phyloP scores from a whole-genome alignment of 2,797 vertebrate species.

The Hemibagrus guttatus region DNA sequence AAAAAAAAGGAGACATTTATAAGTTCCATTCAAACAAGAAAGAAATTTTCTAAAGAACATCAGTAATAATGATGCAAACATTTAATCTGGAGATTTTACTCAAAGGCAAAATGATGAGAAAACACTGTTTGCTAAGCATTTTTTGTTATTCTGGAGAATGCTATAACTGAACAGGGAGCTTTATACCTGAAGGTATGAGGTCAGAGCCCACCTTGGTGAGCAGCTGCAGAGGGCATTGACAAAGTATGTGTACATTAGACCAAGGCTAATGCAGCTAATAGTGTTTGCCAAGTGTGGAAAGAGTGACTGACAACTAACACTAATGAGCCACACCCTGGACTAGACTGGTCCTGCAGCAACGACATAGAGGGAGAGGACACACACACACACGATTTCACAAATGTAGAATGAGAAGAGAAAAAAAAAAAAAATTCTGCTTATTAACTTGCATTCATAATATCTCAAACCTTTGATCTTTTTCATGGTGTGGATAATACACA shows the following conservation, averaged over 20 bases:
- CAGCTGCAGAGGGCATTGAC: constrained; percentile 51
- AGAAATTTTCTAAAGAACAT: neutral
- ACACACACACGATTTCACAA: neutral
- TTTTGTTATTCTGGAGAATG: neutral
- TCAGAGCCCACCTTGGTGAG: constrained; percentile 52
- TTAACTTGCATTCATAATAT: neutral
- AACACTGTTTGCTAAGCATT: neutral
- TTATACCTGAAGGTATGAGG: constrained; percentile 33
- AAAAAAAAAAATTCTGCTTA: neutral
- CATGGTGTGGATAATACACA: neutral
- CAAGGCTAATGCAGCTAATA: constrained; percentile 59
- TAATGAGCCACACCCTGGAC: constrained; percentile 67
- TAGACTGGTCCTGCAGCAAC: constrained; percentile 56
- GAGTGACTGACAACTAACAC: constrained; percentile 66
- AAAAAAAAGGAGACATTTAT: neutral
- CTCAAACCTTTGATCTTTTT: neutral
- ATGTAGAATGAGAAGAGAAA: neutral
- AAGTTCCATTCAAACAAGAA: neutral
- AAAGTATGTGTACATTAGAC: constrained; percentile 61
- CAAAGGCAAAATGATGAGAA: neutral
- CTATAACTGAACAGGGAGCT: neutral
- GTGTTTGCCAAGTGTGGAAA: constrained; percentile 66
- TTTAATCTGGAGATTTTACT: neutral
- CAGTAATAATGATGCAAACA: neutral
- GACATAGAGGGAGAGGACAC: constrained; percentile 27